phyloP scores from a whole-genome alignment of 2,113 vertebrate species.

The Taxidea taxus region DNA sequence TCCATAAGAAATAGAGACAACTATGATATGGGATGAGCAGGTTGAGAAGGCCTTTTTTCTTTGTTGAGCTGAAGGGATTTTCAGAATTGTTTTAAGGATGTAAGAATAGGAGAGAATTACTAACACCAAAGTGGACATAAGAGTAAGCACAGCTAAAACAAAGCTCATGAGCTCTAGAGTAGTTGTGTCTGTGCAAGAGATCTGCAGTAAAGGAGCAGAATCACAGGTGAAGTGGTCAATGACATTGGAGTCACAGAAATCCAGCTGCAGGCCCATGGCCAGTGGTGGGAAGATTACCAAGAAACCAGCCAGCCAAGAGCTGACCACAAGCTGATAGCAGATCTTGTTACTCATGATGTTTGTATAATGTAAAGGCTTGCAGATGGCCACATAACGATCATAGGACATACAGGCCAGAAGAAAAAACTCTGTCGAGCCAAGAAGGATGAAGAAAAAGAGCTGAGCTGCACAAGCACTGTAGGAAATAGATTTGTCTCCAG shows the following conservation, averaged over 20 bases:
- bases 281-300: slow-evolving; percentile 61
- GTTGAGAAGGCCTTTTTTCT: slow-evolving; percentile 66
- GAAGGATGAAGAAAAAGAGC: slow-evolving; percentile 51
- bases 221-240: slow-evolving; percentile 64
- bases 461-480: slow-evolving; percentile 30
- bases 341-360: slow-evolving; percentile 64
- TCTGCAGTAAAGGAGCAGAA: slow-evolving; percentile 48
- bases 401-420: slow-evolving; percentile 76
- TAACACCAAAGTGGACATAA: slow-evolving; percentile 15
- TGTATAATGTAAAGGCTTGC: slow-evolving; percentile 66
- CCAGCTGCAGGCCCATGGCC: slow-evolving; percentile 24
- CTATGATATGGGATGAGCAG: not conserved
- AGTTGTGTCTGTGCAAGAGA: slow-evolving; percentile 56
- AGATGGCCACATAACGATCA: slow-evolving; percentile 74
- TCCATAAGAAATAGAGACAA: slow-evolving; percentile 67
- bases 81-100: slow-evolving; percentile 61
- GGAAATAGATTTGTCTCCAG: slow-evolving; percentile 52
- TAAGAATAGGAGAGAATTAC: slow-evolving; percentile 48
- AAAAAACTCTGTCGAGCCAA: slow-evolving; percentile 60
- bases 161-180: slow-evolving; percentile 49
- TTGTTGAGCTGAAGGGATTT: slow-evolving; percentile 34
- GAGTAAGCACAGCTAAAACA: slow-evolving; percentile 29
- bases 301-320: slow-evolving; percentile 64
- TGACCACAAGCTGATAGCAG: slow-evolving; percentile 57
- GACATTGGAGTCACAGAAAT: slow-evolving; percentile 61